Conservation (phyloP, 2,113 vertebrate genomes). For the Varanus salvator region DNA sequence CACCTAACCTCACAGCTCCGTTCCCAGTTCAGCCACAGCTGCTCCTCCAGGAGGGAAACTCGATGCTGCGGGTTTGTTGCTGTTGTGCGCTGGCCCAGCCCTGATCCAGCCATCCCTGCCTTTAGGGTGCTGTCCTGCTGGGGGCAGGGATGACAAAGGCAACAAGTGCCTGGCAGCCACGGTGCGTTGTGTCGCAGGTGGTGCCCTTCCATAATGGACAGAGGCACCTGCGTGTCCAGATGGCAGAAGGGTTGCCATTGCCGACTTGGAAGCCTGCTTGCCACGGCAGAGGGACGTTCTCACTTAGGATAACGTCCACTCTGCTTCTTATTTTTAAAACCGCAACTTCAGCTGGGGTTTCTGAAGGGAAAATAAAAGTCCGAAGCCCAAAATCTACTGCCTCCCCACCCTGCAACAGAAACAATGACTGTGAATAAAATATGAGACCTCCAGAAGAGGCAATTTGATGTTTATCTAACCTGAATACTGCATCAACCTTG, state of each 20-base stretch:
- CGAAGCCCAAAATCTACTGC: not conserved
- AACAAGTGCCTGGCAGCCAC: slow-evolving; percentile 7
- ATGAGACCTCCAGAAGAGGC: slow-evolving; percentile 65
- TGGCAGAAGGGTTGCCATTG: not conserved
- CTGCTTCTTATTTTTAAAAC: slow-evolving; percentile 41
- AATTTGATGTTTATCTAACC: slow-evolving; percentile 59
- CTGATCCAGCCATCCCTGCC: slow-evolving; percentile 14
- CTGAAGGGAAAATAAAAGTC: not conserved
- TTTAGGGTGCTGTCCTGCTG: not conserved
- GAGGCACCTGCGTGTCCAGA: slow-evolving; percentile 14
- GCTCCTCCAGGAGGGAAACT: not conserved
- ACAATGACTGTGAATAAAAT: slow-evolving; percentile 73
- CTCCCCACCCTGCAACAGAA: slow-evolving; percentile 42
- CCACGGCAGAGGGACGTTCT: not conserved
- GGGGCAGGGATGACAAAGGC: not conserved
- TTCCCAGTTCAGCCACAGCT: not conserved
- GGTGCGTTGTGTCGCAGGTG: not conserved
- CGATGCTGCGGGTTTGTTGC: slow-evolving; percentile 20
- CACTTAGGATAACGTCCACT: not conserved
- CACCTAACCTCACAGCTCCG: not conserved
- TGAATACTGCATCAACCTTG: slow-evolving; percentile 58
- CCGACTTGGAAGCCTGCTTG: slow-evolving; percentile 16
- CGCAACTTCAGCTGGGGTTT: slow-evolving; percentile 37
- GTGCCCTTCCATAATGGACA: not conserved
- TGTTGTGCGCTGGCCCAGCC: not conserved